Evolutionary conservation across 1,140 invertebrate species (phyloP).

Genomic region (Drosophila repletoides): DNA sequence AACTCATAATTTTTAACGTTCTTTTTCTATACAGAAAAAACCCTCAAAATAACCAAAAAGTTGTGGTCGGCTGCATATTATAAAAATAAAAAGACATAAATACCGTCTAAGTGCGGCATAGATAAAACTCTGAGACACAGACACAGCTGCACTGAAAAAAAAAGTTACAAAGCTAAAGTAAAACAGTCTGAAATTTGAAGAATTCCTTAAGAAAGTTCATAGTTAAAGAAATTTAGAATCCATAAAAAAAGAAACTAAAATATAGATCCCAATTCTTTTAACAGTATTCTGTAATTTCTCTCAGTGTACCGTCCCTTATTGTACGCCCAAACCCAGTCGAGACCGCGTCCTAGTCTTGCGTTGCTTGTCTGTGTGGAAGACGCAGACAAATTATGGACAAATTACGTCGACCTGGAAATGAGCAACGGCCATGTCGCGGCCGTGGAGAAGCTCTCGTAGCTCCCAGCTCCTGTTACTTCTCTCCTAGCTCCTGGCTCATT

Average conservation of each 20-base stretch:
- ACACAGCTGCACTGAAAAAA: constrained; percentile 5
- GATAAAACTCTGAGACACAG: constrained; percentile 63
- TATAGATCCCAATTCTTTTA: too few species aligned
- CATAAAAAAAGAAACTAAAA: too few species aligned
- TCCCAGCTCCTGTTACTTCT: too few species aligned
- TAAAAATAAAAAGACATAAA: constrained; percentile 64
- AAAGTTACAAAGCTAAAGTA: too few species aligned
- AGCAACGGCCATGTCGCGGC: constrained; percentile 57
- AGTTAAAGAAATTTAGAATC: too few species aligned
- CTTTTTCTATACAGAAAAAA: constrained; percentile 11
- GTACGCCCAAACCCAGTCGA: neutral
- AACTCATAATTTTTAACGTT: constrained; percentile 27
- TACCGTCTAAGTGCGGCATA: constrained; percentile 66
- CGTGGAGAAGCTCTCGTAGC: constrained; percentile 30
- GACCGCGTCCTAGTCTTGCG: neutral
- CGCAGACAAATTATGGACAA: constrained; percentile 79
- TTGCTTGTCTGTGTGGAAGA: constrained; percentile 44
- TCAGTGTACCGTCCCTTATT: too few species aligned
- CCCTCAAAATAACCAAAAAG: constrained; percentile 9
- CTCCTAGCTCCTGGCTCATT: constrained; percentile 72
- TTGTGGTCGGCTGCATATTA: constrained; percentile 34
- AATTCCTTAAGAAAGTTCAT: too few species aligned
- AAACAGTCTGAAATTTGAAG: too few species aligned
- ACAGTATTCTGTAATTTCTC: too few species aligned
- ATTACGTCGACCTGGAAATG: constrained; percentile 78